phyloP scores from a whole-genome alignment of 2,888 invertebrate genomes.

The Parasteatoda lunata region DNA sequence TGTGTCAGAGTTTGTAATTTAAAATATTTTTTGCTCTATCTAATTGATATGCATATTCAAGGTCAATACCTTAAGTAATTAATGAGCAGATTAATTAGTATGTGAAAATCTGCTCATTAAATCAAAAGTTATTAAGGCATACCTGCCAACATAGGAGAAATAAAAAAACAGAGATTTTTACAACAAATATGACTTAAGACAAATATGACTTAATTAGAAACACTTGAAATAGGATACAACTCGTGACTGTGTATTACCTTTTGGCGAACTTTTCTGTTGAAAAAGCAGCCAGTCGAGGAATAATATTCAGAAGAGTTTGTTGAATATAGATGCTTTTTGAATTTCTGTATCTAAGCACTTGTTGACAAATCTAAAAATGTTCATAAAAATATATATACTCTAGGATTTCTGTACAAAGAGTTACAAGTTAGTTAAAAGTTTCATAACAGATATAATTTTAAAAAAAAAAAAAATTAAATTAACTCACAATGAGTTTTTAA shows the following conservation, averaged over 20 bases:
- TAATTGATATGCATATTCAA: too few species aligned
- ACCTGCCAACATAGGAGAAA: neutral
- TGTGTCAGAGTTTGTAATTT: too few species aligned
- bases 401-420: too few species aligned
- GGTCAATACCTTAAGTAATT: too few species aligned
- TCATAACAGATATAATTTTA: too few species aligned
- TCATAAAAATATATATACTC: neutral
- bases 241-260: conserved; percentile 8
- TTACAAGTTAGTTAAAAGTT: too few species aligned
- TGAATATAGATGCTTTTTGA: conserved; percentile 88
- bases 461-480: too few species aligned
- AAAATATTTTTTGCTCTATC: too few species aligned
- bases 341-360: conserved; percentile 85
- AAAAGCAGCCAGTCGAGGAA: conserved; percentile 95
- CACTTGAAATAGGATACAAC: neutral
- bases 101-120: too few species aligned
- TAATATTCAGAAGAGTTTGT: conserved; percentile 86
- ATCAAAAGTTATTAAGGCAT: too few species aligned
- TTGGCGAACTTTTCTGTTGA: conserved; percentile 85
- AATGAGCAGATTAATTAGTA: too few species aligned
- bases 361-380: conserved; percentile 75
- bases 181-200: neutral
- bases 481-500: too few species aligned
- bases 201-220: neutral
- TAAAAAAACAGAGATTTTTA: neutral